Evolutionary conservation across 2,113 vertebrate species (phyloP), one percentile per base, ranked within the genome.

Genomic region (Cromileptes altivelis): DNA sequence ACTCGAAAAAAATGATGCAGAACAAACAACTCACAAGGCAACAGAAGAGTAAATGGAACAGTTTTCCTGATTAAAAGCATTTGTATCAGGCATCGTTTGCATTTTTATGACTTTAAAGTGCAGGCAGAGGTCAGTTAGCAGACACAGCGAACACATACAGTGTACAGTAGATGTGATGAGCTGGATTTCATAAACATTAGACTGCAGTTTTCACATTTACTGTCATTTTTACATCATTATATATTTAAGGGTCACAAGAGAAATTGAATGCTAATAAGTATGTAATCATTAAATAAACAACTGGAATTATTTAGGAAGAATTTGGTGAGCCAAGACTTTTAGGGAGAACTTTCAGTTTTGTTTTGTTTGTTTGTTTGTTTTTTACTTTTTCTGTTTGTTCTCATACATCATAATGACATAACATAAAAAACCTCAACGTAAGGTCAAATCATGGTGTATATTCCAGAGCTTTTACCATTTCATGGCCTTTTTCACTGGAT

Each of bases 1-100:
- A 73, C 23, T 6, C 21, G 57, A 42, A 55, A 82, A 70, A 42
- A 62, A 74, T 4, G 18, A 77, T 49, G 33, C 23, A 67, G n/a
- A 42, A 53, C 64, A 65, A 78, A 71, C 45, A n/a, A 52, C 14
- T 70, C 0, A 1, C 2, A 40, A 9, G 9, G 18, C 47, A 25
- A 14, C 40, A 2, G 6, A n/a, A 56, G n/a, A 61, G n/a, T 30
- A 40, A 67, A 69, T 70, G 23, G 50, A 23, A 37, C 12, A 40
- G 17, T 47, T 69, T 58, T 70, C 1, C 25, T 27, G 2, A 72
- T 64, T 69, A 40, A 45, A 45, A 45, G 42, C 42, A 45, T 45
- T 45, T 45, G 11, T 12, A 70, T 18, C 15, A 18, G 18, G 15
- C 3, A 6, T 78, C 0, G n/a, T 76, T 63, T 56, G 27, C 27